Base-by-base conservation (phyloP, 1,140 invertebrate species). In the Plutomurus gul region DNA sequence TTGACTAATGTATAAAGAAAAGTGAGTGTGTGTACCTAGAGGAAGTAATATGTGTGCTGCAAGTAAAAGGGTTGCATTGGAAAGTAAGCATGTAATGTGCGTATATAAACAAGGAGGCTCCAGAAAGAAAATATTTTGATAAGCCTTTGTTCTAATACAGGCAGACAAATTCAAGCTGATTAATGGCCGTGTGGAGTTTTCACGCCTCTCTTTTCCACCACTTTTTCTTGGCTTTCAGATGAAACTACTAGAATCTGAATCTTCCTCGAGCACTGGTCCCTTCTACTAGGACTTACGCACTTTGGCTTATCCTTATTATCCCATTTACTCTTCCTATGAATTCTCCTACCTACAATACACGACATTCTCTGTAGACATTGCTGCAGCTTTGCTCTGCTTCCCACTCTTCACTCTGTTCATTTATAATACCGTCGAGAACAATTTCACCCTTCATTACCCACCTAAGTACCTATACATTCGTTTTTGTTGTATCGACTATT, bases 111-210 rank as follows among this genome's bases (percentile, higher is more conserved):
- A 74, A 47, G 43, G 43, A 46, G 72, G 43, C 6, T 37, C 13
- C 1, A 33, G 49, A 76, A 56, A 20, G 74, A 76, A 76, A 76
- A 76, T 76, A 76, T 76, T 76, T 76, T 76, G 74, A 76, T 76
- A 76, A 56, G 74, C 40, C 36, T 76, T 76, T 76, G 74, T 76
- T 76, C 74, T 76, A 76, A 76, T 76, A 56, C 47, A 46, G 47
- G 74, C 74, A 76, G 74, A 76, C 74, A 76, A 76, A 76, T 76
- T 76, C 74, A 40, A 36, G 33, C 74, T 76, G 74, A 76, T 76
- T 76, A 76, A 76, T 76, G 74, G 74, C 30, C 46, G 74, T 33
- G 74, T 76, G 74, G 74, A 56, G 74, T 76, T 76, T 76, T 76
- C 74, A 76, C 74, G 74, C 74, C 74, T 76, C 47, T 76, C 46